Percentiles rank a stretch among this genome's conserved stretches.
Conservation (phyloP, 2,797 vertebrate genomes). For the Sarcoramphus papa region DNA sequence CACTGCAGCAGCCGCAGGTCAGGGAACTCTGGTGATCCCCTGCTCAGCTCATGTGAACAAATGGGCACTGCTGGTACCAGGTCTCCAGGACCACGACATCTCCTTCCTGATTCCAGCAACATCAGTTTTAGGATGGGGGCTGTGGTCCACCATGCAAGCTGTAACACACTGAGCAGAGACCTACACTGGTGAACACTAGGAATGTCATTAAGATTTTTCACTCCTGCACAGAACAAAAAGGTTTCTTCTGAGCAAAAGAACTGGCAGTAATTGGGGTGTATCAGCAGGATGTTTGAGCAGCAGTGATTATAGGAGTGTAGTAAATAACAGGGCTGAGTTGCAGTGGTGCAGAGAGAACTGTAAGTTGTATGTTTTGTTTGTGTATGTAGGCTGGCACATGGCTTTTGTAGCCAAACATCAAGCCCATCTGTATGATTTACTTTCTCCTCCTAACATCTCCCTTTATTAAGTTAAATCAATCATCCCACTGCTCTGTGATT, state of each 20-base stretch:
- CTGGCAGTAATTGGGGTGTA: neutral
- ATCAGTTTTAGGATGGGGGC: neutral
- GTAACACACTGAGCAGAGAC: neutral
- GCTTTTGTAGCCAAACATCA: neutral
- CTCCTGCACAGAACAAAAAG: neutral
- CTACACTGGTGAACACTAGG: neutral
- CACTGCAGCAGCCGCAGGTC: neutral
- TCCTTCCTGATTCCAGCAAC: neutral
- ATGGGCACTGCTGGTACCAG: neutral
- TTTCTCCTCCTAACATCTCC: neutral
- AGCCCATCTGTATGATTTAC: slow-evolving; percentile 3
- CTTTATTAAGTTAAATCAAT: slow-evolving; percentile 16
- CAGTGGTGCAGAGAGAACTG: neutral
- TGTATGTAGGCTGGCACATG: neutral
- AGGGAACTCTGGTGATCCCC: neutral
- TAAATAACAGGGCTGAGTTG: neutral
- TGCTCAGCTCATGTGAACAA: neutral
- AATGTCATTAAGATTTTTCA: neutral
- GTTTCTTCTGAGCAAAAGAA: neutral
- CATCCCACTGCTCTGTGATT: slow-evolving; percentile 7
- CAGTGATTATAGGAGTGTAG: neutral
- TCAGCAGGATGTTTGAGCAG: neutral
- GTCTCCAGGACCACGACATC: neutral
- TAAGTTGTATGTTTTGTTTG: neutral
- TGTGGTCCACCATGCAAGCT: neutral